Evolutionary conservation across 2,888 invertebrate species (phyloP).

Genomic region (Sminthurinus aureus): DNA sequence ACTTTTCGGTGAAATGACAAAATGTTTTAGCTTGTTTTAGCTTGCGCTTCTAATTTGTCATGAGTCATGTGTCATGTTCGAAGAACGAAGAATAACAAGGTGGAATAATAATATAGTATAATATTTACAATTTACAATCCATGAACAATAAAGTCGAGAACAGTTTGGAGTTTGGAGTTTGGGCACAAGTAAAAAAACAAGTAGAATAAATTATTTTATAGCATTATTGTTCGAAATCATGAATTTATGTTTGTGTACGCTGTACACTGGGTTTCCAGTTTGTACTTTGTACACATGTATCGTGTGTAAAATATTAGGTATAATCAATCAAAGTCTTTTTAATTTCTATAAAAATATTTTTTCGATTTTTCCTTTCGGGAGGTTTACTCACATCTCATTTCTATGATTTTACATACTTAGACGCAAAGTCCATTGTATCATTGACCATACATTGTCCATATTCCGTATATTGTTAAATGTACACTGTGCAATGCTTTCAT

Average conservation of each 20-base stretch:
- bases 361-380: background rate
- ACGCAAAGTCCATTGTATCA: too few species aligned
- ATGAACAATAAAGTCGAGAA: too few species aligned
- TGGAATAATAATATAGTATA: background rate
- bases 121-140: background rate
- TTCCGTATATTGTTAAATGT: too few species aligned
- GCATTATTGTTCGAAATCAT: background rate
- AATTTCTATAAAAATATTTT: background rate
- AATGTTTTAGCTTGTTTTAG: background rate
- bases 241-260: background rate
- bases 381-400: background rate
- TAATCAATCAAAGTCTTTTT: background rate
- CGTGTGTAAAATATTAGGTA: background rate
- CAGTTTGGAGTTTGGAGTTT: too few species aligned
- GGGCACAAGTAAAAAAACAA: background rate
- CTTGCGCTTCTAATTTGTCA: background rate
- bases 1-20: background rate
- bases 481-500: too few species aligned
- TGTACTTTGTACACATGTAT: background rate
- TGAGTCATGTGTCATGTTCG: background rate
- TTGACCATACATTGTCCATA: too few species aligned
- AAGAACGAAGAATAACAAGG: background rate
- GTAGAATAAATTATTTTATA: background rate
- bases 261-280: background rate
- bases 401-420: background rate